A percentile compares a stretch with the other conserved stretches of the same genome.
phyloP scores from a whole-genome alignment of 2,797 vertebrate genomes.

The Myotis findleyi region DNA sequence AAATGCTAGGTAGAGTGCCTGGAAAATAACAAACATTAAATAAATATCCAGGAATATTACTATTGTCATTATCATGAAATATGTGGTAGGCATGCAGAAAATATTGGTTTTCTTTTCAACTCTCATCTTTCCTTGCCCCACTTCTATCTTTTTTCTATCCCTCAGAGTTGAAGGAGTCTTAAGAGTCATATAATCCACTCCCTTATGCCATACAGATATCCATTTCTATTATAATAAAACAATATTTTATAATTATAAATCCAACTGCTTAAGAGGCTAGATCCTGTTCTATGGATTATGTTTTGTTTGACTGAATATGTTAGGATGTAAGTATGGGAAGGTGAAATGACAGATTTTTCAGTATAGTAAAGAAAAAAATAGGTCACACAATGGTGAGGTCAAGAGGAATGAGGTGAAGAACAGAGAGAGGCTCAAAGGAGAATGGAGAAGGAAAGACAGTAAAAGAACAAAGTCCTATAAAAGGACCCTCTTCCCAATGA shows the following conservation, averaged over 20 bases:
- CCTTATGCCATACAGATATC: not conserved
- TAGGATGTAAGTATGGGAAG: not conserved
- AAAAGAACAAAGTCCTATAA: not conserved
- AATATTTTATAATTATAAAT: not conserved
- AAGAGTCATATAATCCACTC: not conserved
- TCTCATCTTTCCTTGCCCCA: not conserved
- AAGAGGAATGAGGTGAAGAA: not conserved
- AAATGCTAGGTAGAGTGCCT: not conserved
- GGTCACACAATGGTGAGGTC: not conserved
- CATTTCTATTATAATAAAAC: not conserved
- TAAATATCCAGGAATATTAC: not conserved
- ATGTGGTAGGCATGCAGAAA: not conserved
- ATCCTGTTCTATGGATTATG: not conserved
- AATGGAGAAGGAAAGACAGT: not conserved
- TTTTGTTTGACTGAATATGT: not conserved
- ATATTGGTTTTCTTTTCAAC: not conserved
- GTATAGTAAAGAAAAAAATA: not conserved
- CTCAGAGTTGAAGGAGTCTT: not conserved
- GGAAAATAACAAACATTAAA: not conserved
- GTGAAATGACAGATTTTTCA: not conserved
- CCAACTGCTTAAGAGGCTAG: not conserved
- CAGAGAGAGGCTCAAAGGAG: not conserved
- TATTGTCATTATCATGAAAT: not conserved
- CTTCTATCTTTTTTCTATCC: not conserved
- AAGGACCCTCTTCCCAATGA: not conserved